A percentile compares a stretch with the other conserved stretches of the same genome.
phyloP scores from a whole-genome alignment of 2,888 invertebrate genomes.

The Leptopilina myrica region DNA sequence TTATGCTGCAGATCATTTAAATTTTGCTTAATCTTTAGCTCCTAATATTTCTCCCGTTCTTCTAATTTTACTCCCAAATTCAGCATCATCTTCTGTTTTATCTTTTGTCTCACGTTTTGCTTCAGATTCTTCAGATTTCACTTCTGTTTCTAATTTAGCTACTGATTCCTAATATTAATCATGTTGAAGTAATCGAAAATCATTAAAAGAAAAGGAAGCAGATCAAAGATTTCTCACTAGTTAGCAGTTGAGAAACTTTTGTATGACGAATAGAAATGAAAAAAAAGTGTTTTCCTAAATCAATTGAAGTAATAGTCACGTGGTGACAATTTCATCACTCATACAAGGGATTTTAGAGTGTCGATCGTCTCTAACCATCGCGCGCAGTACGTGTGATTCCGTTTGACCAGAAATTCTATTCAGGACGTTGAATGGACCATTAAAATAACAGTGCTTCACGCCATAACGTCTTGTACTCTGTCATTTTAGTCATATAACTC shows the following conservation, averaged over 20 bases:
- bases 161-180: too few relatives aligned
- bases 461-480: constrained; percentile 15
- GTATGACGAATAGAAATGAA: not conserved
- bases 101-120: too few relatives aligned
- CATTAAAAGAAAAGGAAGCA: too few relatives aligned
- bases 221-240: too few relatives aligned
- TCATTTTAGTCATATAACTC: constrained; percentile 3
- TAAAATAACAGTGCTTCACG: constrained; percentile 16
- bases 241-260: not conserved
- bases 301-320: constrained; percentile 2
- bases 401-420: constrained; percentile 18
- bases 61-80: too few relatives aligned
- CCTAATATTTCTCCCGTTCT: too few relatives aligned
- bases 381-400: not conserved
- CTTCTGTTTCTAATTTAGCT: too few relatives aligned
- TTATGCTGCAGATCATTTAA: too few relatives aligned
- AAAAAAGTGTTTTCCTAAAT: not conserved
- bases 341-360: constrained; percentile 3
- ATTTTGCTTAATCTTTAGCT: too few relatives aligned
- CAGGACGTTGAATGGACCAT: constrained; percentile 6
- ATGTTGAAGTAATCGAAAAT: too few relatives aligned
- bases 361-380: constrained; percentile 13
- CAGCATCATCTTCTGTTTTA: too few relatives aligned
- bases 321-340: constrained; percentile 16
- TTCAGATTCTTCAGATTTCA: too few relatives aligned